Conservation (phyloP, 2,888 invertebrate genomes). For the Steinernema hermaphroditum region DNA sequence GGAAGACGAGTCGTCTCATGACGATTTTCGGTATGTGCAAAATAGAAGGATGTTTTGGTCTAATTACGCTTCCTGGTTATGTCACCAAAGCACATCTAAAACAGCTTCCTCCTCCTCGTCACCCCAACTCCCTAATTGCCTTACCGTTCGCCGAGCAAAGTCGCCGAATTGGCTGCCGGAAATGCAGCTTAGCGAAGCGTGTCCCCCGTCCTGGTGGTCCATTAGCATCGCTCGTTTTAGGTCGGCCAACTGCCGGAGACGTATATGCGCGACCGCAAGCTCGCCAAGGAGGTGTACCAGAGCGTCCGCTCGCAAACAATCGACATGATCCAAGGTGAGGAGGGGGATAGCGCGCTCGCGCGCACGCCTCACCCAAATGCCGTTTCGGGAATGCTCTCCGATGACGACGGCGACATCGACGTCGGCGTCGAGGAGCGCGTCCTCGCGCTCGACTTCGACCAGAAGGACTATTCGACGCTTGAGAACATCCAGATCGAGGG, state of each 20-base stretch:
- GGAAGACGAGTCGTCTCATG: too few relatives aligned
- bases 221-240: background rate
- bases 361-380: too few relatives aligned
- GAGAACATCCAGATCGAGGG: conserved; percentile 63
- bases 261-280: conserved; percentile 19
- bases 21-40: too few relatives aligned
- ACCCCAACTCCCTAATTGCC: background rate
- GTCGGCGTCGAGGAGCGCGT: conserved; percentile 48
- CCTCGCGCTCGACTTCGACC: conserved; percentile 50
- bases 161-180: background rate
- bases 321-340: conserved; percentile 22
- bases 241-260: conserved; percentile 18
- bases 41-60: too few relatives aligned
- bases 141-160: background rate
- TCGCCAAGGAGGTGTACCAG: conserved; percentile 8
- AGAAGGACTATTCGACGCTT: conserved; percentile 43
- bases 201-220: background rate
- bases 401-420: conserved; percentile 52
- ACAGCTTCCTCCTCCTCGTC: background rate
- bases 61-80: too few relatives aligned
- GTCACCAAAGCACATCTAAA: background rate
- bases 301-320: conserved; percentile 15
- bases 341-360: too few relatives aligned
- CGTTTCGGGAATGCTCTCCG: conserved; percentile 30
- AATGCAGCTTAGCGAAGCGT: background rate